Base-by-base conservation (phyloP, 2,888 invertebrate genomes). In the Neoitamus cyanurus region DNA sequence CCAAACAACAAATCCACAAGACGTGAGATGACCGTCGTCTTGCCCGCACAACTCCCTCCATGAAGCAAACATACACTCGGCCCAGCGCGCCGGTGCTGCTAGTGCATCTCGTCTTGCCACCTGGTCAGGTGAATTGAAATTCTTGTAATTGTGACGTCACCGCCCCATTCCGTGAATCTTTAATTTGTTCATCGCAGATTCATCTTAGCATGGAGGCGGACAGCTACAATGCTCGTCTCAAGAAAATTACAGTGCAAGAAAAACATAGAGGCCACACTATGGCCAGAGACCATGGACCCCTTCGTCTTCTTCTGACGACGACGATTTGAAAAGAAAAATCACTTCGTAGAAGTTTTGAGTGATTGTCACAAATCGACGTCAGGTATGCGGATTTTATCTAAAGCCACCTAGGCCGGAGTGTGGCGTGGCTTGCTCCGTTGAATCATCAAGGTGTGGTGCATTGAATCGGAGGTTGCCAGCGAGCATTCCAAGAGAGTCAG, bases 101-200 rank as follows among this genome's bases (percentile, higher is more conserved):
- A 13, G 30, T 31, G 70, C 70, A 70, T 31, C 70, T 31, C 34
- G 70, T 70, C 70, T 70, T 31, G 70, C n/a, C 70, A 70, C n/a
- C 70, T 70, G 70, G n/a, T 70, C 70, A 70, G 31, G 31, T 13
- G 31, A 70, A 30, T 70, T 70, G 31, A 34, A 70, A 70, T 70
- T 31, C 31, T n/a, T 34, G 30, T 28, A 28, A 13, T 28, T 3
- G 31, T 70, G 70, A 70, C 28, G 31, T 70, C 13, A 70, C 34
- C 11, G 30, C 30, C 7, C 70, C 70, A 11, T 70, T 70, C 25
- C 70, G 11, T 70, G 25, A 70, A 70, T 70, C 11, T 31, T 30
- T 34, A 70, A 58, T 58, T 58, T 58, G 25, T 58, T 58, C 9
- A 58, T 58, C 9, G 58, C 25, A 25, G 15, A 58, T 58, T 1